A percentile compares a stretch with the other conserved stretches of the same genome.
Evolutionary conservation across 2,113 vertebrate species (phyloP).

Genomic region (Neogale vison): DNA sequence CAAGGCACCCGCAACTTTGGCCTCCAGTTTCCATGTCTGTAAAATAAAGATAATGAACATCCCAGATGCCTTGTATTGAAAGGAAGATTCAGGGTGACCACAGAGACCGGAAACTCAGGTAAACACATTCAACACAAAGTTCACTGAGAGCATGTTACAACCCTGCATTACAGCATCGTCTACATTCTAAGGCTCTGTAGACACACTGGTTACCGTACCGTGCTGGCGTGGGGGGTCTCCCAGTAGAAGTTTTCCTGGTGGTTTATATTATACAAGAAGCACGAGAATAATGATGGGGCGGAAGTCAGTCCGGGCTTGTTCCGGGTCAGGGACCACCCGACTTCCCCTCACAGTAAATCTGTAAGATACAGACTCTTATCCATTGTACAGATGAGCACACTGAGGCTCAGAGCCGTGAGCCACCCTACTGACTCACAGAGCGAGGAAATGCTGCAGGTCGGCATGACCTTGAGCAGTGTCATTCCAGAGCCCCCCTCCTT

Average conservation of each 20-base stretch:
- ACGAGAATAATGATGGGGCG: fast-evolving
- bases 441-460: neutral
- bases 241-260: fast-evolving
- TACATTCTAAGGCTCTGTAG: fast-evolving
- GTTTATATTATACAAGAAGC: neutral
- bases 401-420: neutral
- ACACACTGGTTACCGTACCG: too few species aligned
- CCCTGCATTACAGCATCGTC: fast-evolving
- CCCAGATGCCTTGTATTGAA: neutral
- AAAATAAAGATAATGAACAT: neutral
- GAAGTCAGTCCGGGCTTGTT: neutral
- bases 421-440: neutral
- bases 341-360: neutral
- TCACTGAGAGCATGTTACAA: fast-evolving
- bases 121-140: neutral
- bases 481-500: neutral
- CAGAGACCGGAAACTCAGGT: neutral
- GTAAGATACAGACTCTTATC: too few species aligned
- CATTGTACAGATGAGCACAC: neutral
- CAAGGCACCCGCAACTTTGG: neutral
- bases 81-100: neutral
- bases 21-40: neutral
- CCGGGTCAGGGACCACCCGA: fast-evolving
- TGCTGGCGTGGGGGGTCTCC: fast-evolving
- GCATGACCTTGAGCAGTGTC: neutral